Base-by-base conservation (phyloP, 2,113 vertebrate genomes). In the Toxotes jaculatrix region DNA sequence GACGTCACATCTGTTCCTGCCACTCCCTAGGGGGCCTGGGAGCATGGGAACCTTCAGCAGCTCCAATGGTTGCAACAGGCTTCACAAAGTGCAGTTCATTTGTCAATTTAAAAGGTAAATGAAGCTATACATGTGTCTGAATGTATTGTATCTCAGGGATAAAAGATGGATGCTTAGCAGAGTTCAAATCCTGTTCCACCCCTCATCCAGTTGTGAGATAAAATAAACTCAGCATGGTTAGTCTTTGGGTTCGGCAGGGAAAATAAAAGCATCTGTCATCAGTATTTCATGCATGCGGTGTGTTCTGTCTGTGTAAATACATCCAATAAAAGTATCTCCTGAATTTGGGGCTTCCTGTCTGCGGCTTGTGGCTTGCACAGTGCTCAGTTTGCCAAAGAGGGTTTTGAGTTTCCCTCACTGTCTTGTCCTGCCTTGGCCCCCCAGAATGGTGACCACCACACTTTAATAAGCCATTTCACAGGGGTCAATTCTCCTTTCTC, bases 1-100 rank as follows among this genome's bases (percentile, higher is more conserved):
- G 88, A 92, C 90, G 79, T 94, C 89, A 92, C 93, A 95, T 93
- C 93, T 93, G 94, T 82, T 94, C 79, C 88, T 89, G 91, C 87
- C 88, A 89, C 82, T 95, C 94, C 93, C 90, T 71, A 12, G 80
- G 70, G 80, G 87, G 79, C 69, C 70, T 62, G 16, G 76, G 91
- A 92, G 89, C 91, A 92, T 93, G 93, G 91, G 90, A 93, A 93
- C 86, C 75, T 74, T 75, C 45, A 64, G 62, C n/a, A 80, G 75
- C 66, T 79, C 80, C 71, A 82, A n/a, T 74, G 45, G 53, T 53
- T 79, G 82, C 68, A 87, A 72, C 64, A 72, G 87, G 79, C 86
- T 79, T 74, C 70, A 4, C 40, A 76, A 72, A 67, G 53, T 79
- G 53, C 40, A 34, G 75, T 86, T 83, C 64, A 89, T 92, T 87